These are phyloP conservation scores for Rugalucina vietnamica DNA, from an alignment of 2,888 invertebrate species.

Conservation along the genomic window DNA sequence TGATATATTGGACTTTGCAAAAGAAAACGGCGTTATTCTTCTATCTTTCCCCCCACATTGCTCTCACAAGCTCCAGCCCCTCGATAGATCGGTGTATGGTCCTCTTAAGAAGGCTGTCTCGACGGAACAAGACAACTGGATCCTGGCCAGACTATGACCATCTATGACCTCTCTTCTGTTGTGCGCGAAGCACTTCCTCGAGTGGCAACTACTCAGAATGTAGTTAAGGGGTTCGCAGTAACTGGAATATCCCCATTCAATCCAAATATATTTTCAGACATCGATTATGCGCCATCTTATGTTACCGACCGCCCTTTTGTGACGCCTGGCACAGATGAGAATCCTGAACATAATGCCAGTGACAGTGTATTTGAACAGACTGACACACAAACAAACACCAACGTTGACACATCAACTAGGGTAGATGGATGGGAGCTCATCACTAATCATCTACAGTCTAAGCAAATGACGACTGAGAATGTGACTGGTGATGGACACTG, in stretches of 20 bases:
- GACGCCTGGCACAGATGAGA: neutral
- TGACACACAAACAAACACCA: too few species aligned
- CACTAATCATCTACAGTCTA: too few species aligned
- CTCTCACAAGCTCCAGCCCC: conserved; percentile 53
- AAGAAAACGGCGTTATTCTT: conserved; percentile 81
- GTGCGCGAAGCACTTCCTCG: conserved; percentile 2
- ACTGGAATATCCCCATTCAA: conserved; percentile 37
- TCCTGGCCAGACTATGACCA: conserved; percentile 81
- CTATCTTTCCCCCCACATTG: conserved; percentile 83
- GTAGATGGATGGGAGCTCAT: too few species aligned
- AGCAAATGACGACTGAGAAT: too few species aligned
- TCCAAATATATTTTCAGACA: conserved; percentile 22
- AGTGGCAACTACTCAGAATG: conserved; percentile 11
- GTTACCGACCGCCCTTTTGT: conserved; percentile 19
- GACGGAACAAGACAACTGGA: conserved; percentile 44
- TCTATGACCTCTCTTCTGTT: conserved; percentile 75
- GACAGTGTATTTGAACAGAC: too few species aligned
- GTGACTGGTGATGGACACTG: conserved; percentile 2
- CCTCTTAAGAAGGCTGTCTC: neutral
- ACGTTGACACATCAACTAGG: too few species aligned
- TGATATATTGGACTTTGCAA: conserved; percentile 72
- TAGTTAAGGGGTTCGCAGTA: conserved; percentile 18
- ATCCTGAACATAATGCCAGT: neutral
- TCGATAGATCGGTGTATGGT: neutral
- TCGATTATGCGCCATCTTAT: conserved; percentile 24